Evolutionary conservation across 2,888 invertebrate genomes (phyloP).

Genomic region (Ommatoiulus sabulosus): DNA sequence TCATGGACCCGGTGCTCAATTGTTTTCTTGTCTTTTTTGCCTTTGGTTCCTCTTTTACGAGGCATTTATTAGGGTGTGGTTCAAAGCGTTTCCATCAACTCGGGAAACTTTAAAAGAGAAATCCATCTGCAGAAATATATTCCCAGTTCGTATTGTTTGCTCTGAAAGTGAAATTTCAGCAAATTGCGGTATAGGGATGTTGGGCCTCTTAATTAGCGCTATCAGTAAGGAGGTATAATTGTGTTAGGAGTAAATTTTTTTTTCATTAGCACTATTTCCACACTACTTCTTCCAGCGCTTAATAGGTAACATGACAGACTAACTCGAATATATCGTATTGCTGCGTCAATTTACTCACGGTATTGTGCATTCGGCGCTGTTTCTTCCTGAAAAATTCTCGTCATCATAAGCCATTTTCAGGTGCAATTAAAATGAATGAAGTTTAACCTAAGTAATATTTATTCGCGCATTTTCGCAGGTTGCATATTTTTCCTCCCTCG

Average conservation of each 20-base stretch:
- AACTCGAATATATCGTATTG: background rate
- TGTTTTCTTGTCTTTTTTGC: background rate
- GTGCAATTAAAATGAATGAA: background rate
- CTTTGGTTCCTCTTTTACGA: background rate
- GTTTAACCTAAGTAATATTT: slow-evolving; percentile 8
- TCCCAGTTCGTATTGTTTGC: background rate
- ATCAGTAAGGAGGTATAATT: slow-evolving; percentile 4
- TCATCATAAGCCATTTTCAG: slow-evolving; percentile 21
- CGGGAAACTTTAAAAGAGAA: background rate
- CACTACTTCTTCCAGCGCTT: background rate
- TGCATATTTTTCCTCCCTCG: background rate
- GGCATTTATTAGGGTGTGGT: background rate
- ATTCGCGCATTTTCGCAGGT: background rate
- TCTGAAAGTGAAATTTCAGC: background rate
- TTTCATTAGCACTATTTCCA: background rate
- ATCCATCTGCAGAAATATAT: background rate
- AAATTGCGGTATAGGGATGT: background rate
- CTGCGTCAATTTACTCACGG: background rate
- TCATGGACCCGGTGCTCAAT: background rate
- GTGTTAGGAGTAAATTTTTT: slow-evolving; percentile 13
- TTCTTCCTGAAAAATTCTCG: background rate
- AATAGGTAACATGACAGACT: background rate
- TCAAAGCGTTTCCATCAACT: background rate
- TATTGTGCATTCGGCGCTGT: background rate
- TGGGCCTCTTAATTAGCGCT: background rate